A percentile compares a stretch with the other conserved stretches of the same genome.
Evolutionary conservation across 2,797 vertebrate genomes (phyloP).

Genomic region (Pangasius krempfi): DNA sequence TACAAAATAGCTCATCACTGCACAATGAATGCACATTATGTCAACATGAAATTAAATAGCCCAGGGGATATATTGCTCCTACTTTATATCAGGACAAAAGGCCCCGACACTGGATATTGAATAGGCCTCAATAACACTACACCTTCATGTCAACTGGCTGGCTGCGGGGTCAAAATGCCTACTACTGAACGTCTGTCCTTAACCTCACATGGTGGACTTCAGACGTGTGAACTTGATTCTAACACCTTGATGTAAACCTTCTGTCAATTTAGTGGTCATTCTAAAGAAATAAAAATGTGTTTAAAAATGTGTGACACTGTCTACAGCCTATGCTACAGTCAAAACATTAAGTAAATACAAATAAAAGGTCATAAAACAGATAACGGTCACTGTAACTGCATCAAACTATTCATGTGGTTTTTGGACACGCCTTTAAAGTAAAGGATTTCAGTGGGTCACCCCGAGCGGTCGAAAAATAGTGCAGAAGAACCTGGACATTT

Average conservation of each 20-base stretch:
- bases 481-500: too few species aligned
- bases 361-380: neutral
- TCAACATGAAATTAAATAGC: conserved; percentile 18
- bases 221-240: neutral
- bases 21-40: conserved; percentile 40
- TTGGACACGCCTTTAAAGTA: neutral
- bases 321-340: neutral
- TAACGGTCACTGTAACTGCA: neutral
- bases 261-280: neutral
- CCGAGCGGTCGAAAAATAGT: too few species aligned
- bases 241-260: neutral
- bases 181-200: neutral
- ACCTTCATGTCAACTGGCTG: neutral
- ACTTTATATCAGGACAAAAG: conserved; percentile 9
- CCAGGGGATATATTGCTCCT: neutral
- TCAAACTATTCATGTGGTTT: neutral
- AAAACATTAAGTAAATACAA: neutral
- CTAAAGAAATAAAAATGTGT: neutral
- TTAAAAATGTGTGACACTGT: neutral
- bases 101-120: neutral
- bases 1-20: neutral
- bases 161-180: neutral
- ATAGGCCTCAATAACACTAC: neutral
- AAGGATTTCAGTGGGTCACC: neutral
- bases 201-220: neutral